Evolutionary conservation across 2,888 invertebrate genomes (phyloP).

Genomic region (Acanthosoma haemorrhoidale): DNA sequence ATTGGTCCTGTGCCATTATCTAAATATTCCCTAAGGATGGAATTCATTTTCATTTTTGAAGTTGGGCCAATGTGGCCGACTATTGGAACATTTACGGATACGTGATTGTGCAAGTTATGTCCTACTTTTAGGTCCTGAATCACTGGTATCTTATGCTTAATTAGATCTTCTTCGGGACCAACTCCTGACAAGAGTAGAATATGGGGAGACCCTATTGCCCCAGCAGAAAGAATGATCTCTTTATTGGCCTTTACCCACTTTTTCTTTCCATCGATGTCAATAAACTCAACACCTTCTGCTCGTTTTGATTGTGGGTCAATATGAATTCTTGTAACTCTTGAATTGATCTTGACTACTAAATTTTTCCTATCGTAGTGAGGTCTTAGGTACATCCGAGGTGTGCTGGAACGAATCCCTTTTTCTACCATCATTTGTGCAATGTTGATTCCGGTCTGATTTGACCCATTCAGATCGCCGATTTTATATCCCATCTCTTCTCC

Average conservation of each 20-base stretch:
- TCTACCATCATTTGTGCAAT: constrained; percentile 43
- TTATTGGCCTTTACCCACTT: constrained; percentile 61
- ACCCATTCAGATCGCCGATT: constrained; percentile 46
- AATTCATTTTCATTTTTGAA: constrained; percentile 36
- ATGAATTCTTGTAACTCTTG: constrained; percentile 50
- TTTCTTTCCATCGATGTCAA: constrained; percentile 45
- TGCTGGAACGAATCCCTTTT: constrained; percentile 45
- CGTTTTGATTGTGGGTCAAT: constrained; percentile 52
- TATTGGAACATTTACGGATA: constrained; percentile 45
- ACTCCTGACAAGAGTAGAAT: constrained; percentile 64
- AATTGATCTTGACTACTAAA: constrained; percentile 48
- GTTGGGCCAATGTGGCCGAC: constrained; percentile 38
- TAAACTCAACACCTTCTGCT: constrained; percentile 73
- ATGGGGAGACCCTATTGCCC: constrained; percentile 62
- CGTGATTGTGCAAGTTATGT: constrained; percentile 54
- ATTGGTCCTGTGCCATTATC: constrained; percentile 46
- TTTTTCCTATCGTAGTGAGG: constrained; percentile 44
- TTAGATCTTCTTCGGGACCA: constrained; percentile 52
- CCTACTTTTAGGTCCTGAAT: constrained; percentile 52
- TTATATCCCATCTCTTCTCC: constrained; percentile 47
- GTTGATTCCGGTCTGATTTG: constrained; percentile 41
- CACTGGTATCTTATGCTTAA: constrained; percentile 48
- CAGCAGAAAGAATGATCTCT: constrained; percentile 61
- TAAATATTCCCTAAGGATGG: constrained; percentile 44
- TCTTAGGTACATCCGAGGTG: constrained; percentile 53